Evolutionary conservation across 2,888 invertebrate genomes (phyloP).

Genomic region (Carcina quercana): DNA sequence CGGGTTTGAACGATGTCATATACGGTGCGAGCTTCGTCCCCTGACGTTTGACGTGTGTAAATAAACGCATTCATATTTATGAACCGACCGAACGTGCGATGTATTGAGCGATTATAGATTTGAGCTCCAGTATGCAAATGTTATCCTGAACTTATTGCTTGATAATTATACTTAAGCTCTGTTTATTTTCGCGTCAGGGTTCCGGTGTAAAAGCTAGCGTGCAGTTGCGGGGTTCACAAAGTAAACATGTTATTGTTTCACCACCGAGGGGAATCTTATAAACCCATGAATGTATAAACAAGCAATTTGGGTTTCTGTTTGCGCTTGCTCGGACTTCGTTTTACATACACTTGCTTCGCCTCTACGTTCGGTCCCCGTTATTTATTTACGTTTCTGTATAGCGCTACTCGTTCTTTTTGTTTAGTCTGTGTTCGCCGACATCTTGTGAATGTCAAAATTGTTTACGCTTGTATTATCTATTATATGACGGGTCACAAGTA

Average conservation of each 20-base stretch:
- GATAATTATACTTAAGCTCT: not conserved
- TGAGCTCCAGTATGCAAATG: not conserved
- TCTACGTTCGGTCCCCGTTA: too few species aligned
- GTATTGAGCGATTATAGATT: not conserved
- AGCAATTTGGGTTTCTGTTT: conserved; percentile 27
- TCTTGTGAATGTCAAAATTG: too few species aligned
- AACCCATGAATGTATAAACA: conserved; percentile 39
- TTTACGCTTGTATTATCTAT: too few species aligned
- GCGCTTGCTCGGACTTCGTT: conserved; percentile 31
- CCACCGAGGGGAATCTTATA: conserved; percentile 29
- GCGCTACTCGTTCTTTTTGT: too few species aligned
- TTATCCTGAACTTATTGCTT: not conserved
- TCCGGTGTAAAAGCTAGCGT: too few species aligned
- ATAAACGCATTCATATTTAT: conserved; percentile 38
- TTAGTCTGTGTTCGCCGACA: too few species aligned
- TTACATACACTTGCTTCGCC: too few species aligned
- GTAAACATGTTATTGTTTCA: conserved; percentile 31
- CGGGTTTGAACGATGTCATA: conserved; percentile 19
- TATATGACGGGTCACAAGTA: too few species aligned
- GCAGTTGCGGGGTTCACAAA: conserved; percentile 17
- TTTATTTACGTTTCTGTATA: too few species aligned
- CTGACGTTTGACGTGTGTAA: conserved; percentile 34
- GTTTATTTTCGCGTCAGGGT: too few species aligned
- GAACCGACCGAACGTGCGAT: conserved; percentile 13
- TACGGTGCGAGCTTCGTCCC: conserved; percentile 15